Evolutionary conservation across 2,888 invertebrate genomes (phyloP).

Genomic region (Watsonalla binaria): DNA sequence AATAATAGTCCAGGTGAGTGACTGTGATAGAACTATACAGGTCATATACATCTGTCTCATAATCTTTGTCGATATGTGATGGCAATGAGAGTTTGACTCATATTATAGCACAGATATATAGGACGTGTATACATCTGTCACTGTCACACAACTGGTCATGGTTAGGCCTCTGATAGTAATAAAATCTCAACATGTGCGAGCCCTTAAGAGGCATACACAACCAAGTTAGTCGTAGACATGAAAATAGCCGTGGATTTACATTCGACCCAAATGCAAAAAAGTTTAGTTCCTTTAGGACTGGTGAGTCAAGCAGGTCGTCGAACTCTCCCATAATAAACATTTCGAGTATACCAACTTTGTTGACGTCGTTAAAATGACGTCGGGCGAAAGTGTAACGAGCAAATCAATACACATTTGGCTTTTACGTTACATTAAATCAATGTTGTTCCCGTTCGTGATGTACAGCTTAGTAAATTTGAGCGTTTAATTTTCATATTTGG

Average conservation of each 20-base stretch:
- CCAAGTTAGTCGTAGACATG: not conserved
- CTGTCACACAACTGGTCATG: too few relatives aligned
- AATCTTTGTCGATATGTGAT: too few relatives aligned
- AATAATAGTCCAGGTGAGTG: too few relatives aligned
- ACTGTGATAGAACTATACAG: too few relatives aligned
- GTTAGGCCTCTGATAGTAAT: too few relatives aligned
- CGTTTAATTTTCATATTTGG: too few relatives aligned
- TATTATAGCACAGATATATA: too few relatives aligned
- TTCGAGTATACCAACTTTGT: slow-evolving; percentile 15
- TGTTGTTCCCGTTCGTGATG: too few relatives aligned
- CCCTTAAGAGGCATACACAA: not conserved
- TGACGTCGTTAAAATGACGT: slow-evolving; percentile 1
- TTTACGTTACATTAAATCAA: not conserved
- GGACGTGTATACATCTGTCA: too few relatives aligned
- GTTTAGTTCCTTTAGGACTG: slow-evolving; percentile 29
- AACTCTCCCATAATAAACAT: slow-evolving; percentile 28
- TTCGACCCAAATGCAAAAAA: slow-evolving; percentile 50
- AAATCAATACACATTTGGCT: not conserved
- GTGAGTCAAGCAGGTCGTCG: slow-evolving; percentile 47
- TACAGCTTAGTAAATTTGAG: too few relatives aligned
- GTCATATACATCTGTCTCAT: too few relatives aligned
- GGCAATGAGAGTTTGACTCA: too few relatives aligned
- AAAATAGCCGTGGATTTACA: slow-evolving; percentile 27
- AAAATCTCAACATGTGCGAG: not conserved
- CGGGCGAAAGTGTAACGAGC: not conserved